Percentiles rank a stretch among this genome's conserved stretches.
These are phyloP conservation scores for Iselma pallidipennis DNA, from an alignment of 2,888 invertebrate species.

Conservation along the genomic window DNA sequence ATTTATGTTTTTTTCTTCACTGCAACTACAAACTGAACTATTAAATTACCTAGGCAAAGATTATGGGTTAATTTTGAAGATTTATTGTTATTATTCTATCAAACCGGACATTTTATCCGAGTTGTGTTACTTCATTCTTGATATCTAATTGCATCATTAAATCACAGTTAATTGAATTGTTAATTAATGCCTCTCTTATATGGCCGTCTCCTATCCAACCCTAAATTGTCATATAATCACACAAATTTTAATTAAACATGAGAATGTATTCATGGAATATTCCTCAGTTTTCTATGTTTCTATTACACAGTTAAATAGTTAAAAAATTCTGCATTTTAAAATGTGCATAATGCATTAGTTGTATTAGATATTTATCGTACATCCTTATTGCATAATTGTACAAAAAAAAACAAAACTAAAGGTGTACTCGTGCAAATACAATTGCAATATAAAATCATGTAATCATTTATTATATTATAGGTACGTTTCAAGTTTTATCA, in stretches of 20 bases:
- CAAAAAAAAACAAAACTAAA: slow-evolving; percentile 11
- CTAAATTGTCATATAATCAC: neutral
- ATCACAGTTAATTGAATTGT: neutral
- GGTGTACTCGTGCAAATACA: slow-evolving; percentile 25
- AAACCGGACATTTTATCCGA: neutral
- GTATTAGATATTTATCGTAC: neutral
- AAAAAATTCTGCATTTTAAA: neutral
- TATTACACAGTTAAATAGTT: neutral
- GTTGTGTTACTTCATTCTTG: neutral
- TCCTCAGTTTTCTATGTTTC: too few species aligned
- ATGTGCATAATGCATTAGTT: neutral
- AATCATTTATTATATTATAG: slow-evolving; percentile 24
- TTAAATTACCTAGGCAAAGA: neutral
- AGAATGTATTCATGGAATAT: neutral
- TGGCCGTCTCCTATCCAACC: too few species aligned
- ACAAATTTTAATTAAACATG: neutral
- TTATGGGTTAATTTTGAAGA: neutral
- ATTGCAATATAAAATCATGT: slow-evolving; percentile 22
- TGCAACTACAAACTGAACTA: neutral
- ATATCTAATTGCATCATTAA: neutral
- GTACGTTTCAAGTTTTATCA: too few species aligned
- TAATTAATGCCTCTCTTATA: neutral
- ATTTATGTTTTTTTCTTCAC: too few species aligned
- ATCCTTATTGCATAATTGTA: neutral
- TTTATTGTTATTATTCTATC: neutral